Base-by-base conservation (phyloP, 2,888 invertebrate genomes). In the Mechanitis messenoides region DNA sequence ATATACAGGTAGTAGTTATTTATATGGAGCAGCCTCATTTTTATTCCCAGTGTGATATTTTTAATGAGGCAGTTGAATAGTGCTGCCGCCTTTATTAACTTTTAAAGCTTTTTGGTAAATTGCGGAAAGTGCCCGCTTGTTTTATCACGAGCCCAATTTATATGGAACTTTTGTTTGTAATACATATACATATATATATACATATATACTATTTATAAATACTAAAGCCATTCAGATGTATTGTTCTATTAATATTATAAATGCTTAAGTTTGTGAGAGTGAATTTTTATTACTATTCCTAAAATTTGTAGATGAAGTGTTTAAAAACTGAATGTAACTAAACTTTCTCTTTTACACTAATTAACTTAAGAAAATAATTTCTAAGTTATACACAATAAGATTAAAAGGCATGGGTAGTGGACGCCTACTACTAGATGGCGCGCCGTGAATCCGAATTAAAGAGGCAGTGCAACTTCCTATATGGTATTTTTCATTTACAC, bases 31-130 rank as follows among this genome's bases (percentile, higher is more conserved):
- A 76, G 73, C 83, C 82, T 84, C 84, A 86, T 87, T 88, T 88
- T 87, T 87, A 87, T 87, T 85, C 82, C 83, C 78, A 75, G 83
- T 85, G 85, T 87, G 87, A 87, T 87, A 87, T 87, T 87, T 87
- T 87, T 87, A 87, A 87, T 87, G 87, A 87, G 84, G 81, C 79
- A 83, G 83, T 82, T 85, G 83, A 85, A 86, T 81, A 78, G 79
- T 71, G 74, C 78, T 84, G 83, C 20, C 82, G 81, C 82, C 81
- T 83, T 85, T 85, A 85, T 86, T 84, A 79, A 84, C 80, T 75
- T 83, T 83, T 84, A 81, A 81, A 83, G 80, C 80, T 78, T 81
- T 83, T 81, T 78, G 77, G 69, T 70, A 71, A 77, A 78, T 76
- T 73, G 74, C 73, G 69, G 72, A 74, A 77, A 75, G 72, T 64